A percentile compares a stretch with the other conserved stretches of the same genome.
phyloP scores from a whole-genome alignment of 2,888 invertebrate genomes.

The Limnephilus marmoratus region DNA sequence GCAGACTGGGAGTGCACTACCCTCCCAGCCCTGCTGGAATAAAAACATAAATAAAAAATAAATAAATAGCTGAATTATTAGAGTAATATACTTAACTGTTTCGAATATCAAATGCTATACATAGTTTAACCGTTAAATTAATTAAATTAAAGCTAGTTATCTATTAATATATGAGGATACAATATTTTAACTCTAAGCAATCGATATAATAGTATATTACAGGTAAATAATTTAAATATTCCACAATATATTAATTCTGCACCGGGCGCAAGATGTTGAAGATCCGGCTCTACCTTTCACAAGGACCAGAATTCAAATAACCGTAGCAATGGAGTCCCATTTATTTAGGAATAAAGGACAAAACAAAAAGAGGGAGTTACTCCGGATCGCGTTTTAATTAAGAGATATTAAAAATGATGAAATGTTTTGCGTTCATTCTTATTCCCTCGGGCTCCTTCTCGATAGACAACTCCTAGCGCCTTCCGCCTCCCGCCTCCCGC shows the following conservation, averaged over 20 bases:
- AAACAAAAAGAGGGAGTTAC: neutral
- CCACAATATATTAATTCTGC: neutral
- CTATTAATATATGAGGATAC: too few relatives aligned
- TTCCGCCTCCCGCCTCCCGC: neutral
- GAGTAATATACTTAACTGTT: too few relatives aligned
- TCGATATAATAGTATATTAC: too few relatives aligned
- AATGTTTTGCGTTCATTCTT: constrained; percentile 23
- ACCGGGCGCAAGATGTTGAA: neutral
- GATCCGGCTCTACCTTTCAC: neutral
- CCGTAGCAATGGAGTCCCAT: neutral
- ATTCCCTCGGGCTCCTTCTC: neutral
- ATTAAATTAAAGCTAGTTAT: too few relatives aligned
- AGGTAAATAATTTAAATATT: too few relatives aligned
- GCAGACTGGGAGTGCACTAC: too few relatives aligned
- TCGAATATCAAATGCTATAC: too few relatives aligned
- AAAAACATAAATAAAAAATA: too few relatives aligned
- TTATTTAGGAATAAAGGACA: constrained; percentile 5
- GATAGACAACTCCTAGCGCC: neutral
- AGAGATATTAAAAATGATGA: constrained; percentile 34
- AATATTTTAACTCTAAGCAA: too few relatives aligned
- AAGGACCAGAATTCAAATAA: neutral
- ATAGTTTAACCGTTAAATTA: too few relatives aligned
- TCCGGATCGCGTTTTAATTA: constrained; percentile 27
- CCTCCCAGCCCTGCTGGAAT: too few relatives aligned
- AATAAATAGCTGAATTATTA: too few relatives aligned